These are phyloP conservation scores for Pelagia noctiluca DNA, from an alignment of 30 jellyfish, hydroid and myxozoan species.

Conservation along the genomic window DNA sequence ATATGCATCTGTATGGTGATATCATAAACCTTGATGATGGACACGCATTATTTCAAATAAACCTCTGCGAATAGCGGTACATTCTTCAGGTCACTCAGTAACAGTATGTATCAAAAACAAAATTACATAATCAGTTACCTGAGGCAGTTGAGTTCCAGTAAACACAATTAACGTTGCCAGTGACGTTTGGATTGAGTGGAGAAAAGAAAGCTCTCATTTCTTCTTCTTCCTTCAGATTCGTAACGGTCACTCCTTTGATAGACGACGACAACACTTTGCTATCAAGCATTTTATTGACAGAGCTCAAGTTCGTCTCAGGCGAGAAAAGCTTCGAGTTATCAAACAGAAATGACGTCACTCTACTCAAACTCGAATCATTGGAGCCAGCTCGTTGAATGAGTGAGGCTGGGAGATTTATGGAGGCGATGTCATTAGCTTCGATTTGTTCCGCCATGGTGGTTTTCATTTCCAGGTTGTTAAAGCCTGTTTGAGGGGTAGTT, in stretches of 20 bases:
- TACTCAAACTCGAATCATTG: not conserved
- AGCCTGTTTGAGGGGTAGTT: not conserved
- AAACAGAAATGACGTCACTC: conserved; percentile 46
- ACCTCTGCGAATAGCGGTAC: not conserved
- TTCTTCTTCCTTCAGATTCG: conserved; percentile 28
- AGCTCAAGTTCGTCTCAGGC: conserved; percentile 2
- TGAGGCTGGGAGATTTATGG: conserved; percentile 44
- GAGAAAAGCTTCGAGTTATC: conserved; percentile 49
- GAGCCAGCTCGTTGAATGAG: conserved; percentile 1
- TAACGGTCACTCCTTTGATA: conserved; percentile 27
- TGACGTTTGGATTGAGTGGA: conserved; percentile 37
- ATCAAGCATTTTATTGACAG: conserved; percentile 30
- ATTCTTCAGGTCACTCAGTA: too few relatives aligned
- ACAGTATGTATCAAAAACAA: too few relatives aligned
- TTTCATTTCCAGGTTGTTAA: conserved; percentile 16
- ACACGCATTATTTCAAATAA: not conserved
- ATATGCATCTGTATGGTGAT: not conserved
- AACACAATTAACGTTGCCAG: conserved; percentile 44
- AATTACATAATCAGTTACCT: too few relatives aligned
- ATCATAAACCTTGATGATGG: not conserved
- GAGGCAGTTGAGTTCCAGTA: conserved; percentile 45
- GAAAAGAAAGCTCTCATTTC: conserved; percentile 32
- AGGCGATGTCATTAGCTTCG: conserved; percentile 18
- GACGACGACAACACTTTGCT: conserved; percentile 63
- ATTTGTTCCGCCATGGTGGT: not conserved